These are phyloP conservation scores for Drosophila littoralis DNA, from an alignment of 1,140 invertebrate species.

Conservation along the genomic window DNA sequence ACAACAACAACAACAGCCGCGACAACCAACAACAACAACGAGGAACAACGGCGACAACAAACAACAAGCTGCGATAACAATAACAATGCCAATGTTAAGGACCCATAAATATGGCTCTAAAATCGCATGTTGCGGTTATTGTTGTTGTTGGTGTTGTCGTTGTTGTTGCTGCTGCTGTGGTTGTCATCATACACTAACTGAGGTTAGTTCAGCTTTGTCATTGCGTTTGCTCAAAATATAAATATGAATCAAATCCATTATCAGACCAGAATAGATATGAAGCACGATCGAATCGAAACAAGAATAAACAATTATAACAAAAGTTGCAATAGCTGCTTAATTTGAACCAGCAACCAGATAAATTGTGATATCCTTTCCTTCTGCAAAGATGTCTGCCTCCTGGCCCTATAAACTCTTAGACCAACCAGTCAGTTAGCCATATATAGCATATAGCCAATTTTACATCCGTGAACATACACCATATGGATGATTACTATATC, in stretches of 20 bases:
- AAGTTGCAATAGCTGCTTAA: too few relatives aligned
- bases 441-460: too few relatives aligned
- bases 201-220: not conserved
- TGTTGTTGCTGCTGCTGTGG: not conserved
- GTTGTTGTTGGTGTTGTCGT: constrained; percentile 5
- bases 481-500: too few relatives aligned
- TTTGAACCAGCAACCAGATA: too few relatives aligned
- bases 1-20: constrained; percentile 1
- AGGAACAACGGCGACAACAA: constrained; percentile 13
- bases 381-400: too few relatives aligned
- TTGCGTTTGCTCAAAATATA: not conserved
- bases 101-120: constrained; percentile 54
- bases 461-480: too few relatives aligned
- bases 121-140: constrained; percentile 28
- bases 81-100: constrained; percentile 55
- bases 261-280: too few relatives aligned
- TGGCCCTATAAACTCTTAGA: too few relatives aligned
- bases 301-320: too few relatives aligned
- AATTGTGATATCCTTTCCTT: too few relatives aligned
- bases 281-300: too few relatives aligned
- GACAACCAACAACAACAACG: constrained; percentile 28
- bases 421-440: too few relatives aligned
- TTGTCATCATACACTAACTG: constrained; percentile 8
- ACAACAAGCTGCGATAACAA: constrained; percentile 43
- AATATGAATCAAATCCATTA: not conserved